Evolutionary conservation across 2,888 invertebrate species (phyloP), one percentile per base, ranked within the genome.

Genomic region (Andrena praecox): DNA sequence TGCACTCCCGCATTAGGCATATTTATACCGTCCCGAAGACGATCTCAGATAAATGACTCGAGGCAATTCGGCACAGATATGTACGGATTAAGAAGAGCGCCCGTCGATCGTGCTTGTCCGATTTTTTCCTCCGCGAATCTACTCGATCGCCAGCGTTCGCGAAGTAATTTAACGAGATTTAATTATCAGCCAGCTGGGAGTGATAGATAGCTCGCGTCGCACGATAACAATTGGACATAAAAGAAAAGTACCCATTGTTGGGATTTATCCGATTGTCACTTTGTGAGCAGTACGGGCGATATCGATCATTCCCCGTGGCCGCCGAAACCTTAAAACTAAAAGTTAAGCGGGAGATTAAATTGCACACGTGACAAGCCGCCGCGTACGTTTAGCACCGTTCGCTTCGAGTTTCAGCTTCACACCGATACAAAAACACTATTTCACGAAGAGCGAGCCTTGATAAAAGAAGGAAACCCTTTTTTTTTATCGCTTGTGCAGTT

Each of bases 251-350:
- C 16, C 42, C 42, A 5, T 42, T 42, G 42, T 42, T 42, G 16
- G 42, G 5, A 42, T 42, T 42, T 42, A 42, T 42, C 42, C 42
- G 42, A 42, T 42, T 42, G 42, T 42, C 42, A 42, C 12, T 42
- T 42, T 16, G 12, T 42, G 16, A 42, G 42, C 52, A 12, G 10
- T 27, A 56, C 24, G 27, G 8, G 48, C 5, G 52, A 42, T 56
- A 77, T 64, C 63, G 63, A 77, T 72, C 59, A 59, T 56, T 64
- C 42, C 10, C 24, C 24, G 20, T 35, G 27, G 20, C 64, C 16
- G 12, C 24, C 12, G 67, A 78, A 74, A 74, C 62, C 77, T 31
- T 78, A 74, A 67, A 78, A 74, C 31, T 67, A 48, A n/a, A 12
- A 20, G 20, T 31, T 20, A 27, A 67, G 31, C 10, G 12, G 20